Evolutionary conservation across 1,140 invertebrate genomes (phyloP).

Genomic region (Wiebesia pumilae): DNA sequence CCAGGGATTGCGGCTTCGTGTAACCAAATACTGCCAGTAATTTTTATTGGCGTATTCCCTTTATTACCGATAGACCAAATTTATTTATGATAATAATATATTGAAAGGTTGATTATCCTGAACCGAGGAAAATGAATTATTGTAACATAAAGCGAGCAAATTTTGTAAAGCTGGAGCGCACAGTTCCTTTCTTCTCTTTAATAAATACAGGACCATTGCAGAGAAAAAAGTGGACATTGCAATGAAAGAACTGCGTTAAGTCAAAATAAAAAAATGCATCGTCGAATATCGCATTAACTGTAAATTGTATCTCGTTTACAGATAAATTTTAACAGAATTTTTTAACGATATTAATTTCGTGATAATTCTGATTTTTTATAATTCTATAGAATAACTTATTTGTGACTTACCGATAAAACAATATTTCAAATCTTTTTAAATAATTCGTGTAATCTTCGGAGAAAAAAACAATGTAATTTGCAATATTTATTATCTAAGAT

Average conservation of each 20-base stretch:
- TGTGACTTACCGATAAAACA: constrained; percentile 1
- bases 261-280: constrained; percentile 21
- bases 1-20: constrained; percentile 26
- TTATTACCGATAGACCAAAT: constrained; percentile 76
- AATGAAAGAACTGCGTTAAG: constrained; percentile 49
- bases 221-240: constrained; percentile 53
- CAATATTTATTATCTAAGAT: constrained; percentile 10
- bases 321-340: constrained; percentile 29
- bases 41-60: constrained; percentile 73
- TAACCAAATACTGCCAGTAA: constrained; percentile 74
- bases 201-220: constrained; percentile 57
- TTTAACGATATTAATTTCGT: constrained; percentile 30
- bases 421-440: constrained; percentile 25
- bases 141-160: constrained; percentile 69
- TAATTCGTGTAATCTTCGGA: constrained; percentile 2
- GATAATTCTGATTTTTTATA: constrained; percentile 48
- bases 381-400: constrained; percentile 22
- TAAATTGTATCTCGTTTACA: constrained; percentile 6
- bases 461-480: neutral
- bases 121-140: constrained; percentile 69
- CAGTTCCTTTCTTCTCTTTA: constrained; percentile 68
- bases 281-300: constrained; percentile 35
- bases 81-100: constrained; percentile 77
- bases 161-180: constrained; percentile 73
- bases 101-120: constrained; percentile 71